Evolutionary conservation across 2,113 vertebrate genomes (phyloP), one percentile per base, ranked within the genome.

Genomic region (Tinamus guttatus): DNA sequence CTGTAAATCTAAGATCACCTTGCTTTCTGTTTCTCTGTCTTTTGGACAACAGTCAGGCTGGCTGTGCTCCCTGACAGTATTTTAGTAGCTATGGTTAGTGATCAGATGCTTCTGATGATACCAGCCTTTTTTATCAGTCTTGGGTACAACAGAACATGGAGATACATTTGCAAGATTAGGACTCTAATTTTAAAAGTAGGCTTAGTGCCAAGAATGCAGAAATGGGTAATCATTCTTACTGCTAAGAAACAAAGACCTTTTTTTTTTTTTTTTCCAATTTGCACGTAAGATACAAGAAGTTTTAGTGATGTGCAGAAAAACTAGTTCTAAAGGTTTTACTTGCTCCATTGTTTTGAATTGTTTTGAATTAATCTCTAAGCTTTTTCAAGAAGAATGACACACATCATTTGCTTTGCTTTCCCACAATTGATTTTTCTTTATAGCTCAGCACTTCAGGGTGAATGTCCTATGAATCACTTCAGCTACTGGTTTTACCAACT

Each of bases 1-100:
- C 9, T 15, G 0, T 17, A 30, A 0, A 0, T 43, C 24, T 70
- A 43, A 63, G 34, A 40, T 67, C 43, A 74, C 40, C 36, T 78
- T 81, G 49, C 28, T 74, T 43, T 75, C 38, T 1, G 0, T 19
- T 47, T 40, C 4, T 64, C 15, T 77, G 52, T 15, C 13, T 84
- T 78, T 43, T 11, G 22, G 60, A 56, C 0, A 3, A 7, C 65
- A 34, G 45, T 2, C 6, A 11, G 5, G 11, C 11, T 60, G 38
- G 9, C 9, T 1, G 0, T 36, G 40, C 6, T 79, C 73, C 87
- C 4, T 67, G 22, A 59, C 54, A 19, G 4, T n/a, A 47, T 30
- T 74, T 43, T 20, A 70, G 40, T 38, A n/a, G 28, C 38, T 3
- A 34, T 24, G 6, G 4, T 21, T 40, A 70, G 43, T 19, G 38